phyloP scores from a whole-genome alignment of 2,797 vertebrate genomes.

The Trachurus trachurus region DNA sequence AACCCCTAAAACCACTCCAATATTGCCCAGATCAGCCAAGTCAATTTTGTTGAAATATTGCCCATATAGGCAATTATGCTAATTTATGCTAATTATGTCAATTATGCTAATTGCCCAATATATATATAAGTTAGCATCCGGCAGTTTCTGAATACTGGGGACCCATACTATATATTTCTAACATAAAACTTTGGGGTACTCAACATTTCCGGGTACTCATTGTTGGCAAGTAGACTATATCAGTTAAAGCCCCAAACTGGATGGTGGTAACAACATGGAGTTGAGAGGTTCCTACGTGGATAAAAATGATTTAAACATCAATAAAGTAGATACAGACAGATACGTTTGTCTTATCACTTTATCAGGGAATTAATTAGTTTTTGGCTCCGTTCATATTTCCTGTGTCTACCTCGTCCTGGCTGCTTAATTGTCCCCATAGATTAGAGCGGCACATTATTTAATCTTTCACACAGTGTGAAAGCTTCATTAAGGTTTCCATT shows the following conservation, averaged over 20 bases:
- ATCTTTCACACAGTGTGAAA: background rate
- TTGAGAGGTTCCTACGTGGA: background rate
- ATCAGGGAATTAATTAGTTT: slow-evolving; percentile 12
- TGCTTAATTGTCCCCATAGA: background rate
- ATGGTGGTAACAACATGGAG: background rate
- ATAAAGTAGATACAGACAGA: background rate
- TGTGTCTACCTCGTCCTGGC: background rate
- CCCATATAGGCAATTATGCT: too few relatives aligned
- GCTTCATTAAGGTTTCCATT: background rate
- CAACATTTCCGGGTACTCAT: too few relatives aligned
- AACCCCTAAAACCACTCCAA: too few relatives aligned
- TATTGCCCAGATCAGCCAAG: too few relatives aligned
- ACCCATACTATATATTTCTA: too few relatives aligned
- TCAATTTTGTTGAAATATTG: too few relatives aligned
- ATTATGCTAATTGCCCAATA: too few relatives aligned
- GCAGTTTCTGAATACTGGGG: too few relatives aligned
- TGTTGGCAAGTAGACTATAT: too few relatives aligned
- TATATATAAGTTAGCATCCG: too few relatives aligned
- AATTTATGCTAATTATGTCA: too few relatives aligned
- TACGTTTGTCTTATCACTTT: background rate
- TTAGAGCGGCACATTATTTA: background rate
- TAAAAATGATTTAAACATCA: background rate
- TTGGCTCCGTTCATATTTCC: background rate
- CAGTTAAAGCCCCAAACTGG: background rate
- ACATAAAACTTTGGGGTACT: too few relatives aligned